A percentile compares a stretch with the other conserved stretches of the same genome.
Evolutionary conservation across 2,888 invertebrate genomes (phyloP).

Genomic region (Drosophila kambysellisi): DNA sequence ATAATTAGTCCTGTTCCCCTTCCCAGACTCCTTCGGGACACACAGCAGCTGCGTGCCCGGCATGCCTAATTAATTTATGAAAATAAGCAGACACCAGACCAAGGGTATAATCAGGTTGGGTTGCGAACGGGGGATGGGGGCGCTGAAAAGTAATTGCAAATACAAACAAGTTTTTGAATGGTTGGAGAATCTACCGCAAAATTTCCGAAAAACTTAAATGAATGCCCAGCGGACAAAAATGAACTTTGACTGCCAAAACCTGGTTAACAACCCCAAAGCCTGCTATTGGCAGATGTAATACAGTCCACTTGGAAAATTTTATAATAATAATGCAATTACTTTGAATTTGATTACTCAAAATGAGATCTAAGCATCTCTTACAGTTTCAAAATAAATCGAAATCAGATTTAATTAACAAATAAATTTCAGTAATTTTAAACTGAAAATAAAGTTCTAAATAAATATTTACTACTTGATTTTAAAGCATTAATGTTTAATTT

Average conservation of each 20-base stretch:
- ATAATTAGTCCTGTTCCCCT: slow-evolving; percentile 39
- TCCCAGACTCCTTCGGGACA: neutral
- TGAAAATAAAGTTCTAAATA: neutral
- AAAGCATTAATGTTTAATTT: neutral
- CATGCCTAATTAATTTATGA: slow-evolving; percentile 71
- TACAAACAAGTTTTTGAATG: slow-evolving; percentile 15
- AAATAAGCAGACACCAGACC: slow-evolving; percentile 30
- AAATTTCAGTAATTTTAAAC: neutral
- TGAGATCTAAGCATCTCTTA: neutral
- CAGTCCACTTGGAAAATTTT: neutral
- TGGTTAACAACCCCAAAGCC: slow-evolving; percentile 7
- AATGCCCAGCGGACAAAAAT: slow-evolving; percentile 18
- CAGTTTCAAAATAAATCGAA: neutral
- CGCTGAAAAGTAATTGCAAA: slow-evolving; percentile 10
- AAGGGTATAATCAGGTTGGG: neutral
- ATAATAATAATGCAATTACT: neutral
- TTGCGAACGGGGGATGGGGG: neutral
- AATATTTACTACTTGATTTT: neutral
- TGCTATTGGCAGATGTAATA: slow-evolving; percentile 10
- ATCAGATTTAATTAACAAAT: neutral
- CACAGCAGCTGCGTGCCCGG: slow-evolving; percentile 39
- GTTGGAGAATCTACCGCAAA: slow-evolving; percentile 3
- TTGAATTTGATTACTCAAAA: neutral
- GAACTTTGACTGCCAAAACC: slow-evolving; percentile 23
- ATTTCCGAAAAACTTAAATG: slow-evolving; percentile 34